Evolutionary conservation across 53 echinoderm and acorn worm genomes (phyloP).

Genomic region (Hippasteria phrygiana): DNA sequence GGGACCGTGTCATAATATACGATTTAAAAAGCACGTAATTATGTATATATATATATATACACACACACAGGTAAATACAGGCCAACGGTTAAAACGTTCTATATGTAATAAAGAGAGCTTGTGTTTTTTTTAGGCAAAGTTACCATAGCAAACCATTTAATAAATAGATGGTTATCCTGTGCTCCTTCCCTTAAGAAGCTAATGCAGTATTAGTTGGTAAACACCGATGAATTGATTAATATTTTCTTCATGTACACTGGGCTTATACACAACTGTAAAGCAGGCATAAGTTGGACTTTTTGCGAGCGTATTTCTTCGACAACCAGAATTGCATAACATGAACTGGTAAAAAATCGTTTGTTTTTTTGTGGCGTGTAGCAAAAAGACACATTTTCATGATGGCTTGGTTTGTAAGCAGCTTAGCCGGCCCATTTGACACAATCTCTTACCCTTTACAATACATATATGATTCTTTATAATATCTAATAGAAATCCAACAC

Average conservation of each 20-base stretch:
- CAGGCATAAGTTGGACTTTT: not conserved
- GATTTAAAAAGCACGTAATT: slow-evolving; percentile 48
- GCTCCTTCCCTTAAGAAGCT: not conserved
- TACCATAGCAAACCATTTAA: slow-evolving; percentile 20
- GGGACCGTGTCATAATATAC: slow-evolving; percentile 27
- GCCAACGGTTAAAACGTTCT: not conserved
- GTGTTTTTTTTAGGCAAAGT: not conserved
- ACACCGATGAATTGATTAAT: not conserved
- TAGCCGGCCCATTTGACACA: not conserved
- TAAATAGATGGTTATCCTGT: not conserved
- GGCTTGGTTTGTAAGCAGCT: not conserved
- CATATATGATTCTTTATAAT: not conserved
- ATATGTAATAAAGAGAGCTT: not conserved
- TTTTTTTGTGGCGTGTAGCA: not conserved
- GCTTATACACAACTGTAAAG: not conserved
- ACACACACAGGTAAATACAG: slow-evolving; percentile 18
- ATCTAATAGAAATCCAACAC: slow-evolving; percentile 31
- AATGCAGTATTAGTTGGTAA: not conserved
- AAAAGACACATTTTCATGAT: too few relatives aligned
- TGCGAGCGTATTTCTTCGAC: not conserved
- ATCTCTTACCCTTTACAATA: not conserved
- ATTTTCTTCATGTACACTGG: not conserved
- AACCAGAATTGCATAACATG: not conserved
- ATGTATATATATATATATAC: slow-evolving; percentile 33
- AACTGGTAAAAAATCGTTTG: not conserved